Conservation (phyloP, 1,140 invertebrate species). For the Pogonomyrmex barbatus region DNA sequence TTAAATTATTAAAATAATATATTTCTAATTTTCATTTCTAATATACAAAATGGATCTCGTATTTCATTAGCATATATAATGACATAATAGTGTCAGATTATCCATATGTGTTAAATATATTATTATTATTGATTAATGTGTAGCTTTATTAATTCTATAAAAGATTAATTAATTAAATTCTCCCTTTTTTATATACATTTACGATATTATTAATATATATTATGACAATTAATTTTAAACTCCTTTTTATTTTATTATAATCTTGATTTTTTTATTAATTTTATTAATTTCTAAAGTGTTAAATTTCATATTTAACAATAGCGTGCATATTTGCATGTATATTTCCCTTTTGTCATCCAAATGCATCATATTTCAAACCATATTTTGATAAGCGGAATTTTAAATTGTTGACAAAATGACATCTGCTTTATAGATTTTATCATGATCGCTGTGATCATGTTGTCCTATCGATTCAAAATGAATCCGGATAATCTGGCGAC, state of each 20-base stretch:
- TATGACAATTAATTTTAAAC: background rate
- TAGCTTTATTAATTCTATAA: background rate
- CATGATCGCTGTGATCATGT: constrained; percentile 94
- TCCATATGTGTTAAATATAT: background rate
- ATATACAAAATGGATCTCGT: background rate
- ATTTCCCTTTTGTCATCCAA: background rate
- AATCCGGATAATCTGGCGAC: constrained; percentile 99
- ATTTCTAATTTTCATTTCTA: background rate
- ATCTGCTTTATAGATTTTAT: constrained; percentile 90
- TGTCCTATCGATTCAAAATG: constrained; percentile 92
- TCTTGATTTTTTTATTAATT: background rate
- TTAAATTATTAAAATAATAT: background rate
- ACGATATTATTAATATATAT: background rate
- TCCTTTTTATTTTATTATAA: background rate
- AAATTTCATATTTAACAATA: background rate
- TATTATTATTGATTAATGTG: background rate
- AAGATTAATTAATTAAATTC: background rate
- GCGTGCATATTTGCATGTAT: background rate
- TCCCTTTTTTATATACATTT: background rate
- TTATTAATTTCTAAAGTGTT: background rate
- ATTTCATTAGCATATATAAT: background rate
- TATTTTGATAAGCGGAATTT: background rate
- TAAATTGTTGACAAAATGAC: constrained; percentile 4
- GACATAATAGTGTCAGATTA: background rate
- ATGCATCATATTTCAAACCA: no score